Percentiles rank a stretch among this genome's conserved stretches.
These are phyloP conservation scores for Mamestra brassicae DNA, from an alignment of 2,888 invertebrate species.

Conservation along the genomic window DNA sequence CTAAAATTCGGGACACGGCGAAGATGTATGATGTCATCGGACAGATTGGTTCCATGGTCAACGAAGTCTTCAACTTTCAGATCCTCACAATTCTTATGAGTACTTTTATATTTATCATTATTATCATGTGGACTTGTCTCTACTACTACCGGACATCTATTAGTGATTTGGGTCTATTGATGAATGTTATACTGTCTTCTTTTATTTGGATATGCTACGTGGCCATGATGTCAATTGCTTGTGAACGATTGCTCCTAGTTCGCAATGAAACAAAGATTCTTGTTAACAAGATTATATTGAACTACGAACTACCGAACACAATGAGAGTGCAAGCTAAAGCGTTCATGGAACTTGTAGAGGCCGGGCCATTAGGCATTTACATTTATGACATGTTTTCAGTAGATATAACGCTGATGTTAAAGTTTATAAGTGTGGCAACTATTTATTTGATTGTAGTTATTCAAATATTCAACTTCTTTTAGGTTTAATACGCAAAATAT, in stretches of 20 bases:
- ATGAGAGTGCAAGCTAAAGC: slow-evolving; percentile 80
- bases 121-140: slow-evolving; percentile 76
- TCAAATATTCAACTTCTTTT: too few species aligned
- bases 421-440: slow-evolving; percentile 81
- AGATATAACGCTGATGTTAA: slow-evolving; percentile 80
- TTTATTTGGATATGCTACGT: slow-evolving; percentile 69
- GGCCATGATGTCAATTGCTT: slow-evolving; percentile 73
- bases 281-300: slow-evolving; percentile 80
- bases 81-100: slow-evolving; percentile 78
- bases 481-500: too few species aligned
- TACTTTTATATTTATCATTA: slow-evolving; percentile 76
- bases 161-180: slow-evolving; percentile 58
- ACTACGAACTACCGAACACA: slow-evolving; percentile 76
- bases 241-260: slow-evolving; percentile 72
- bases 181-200: slow-evolving; percentile 73
- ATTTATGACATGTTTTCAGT: slow-evolving; percentile 82
- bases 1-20: too few species aligned
- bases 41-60: slow-evolving; percentile 72
- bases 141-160: slow-evolving; percentile 69
- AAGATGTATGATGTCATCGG: slow-evolving; percentile 74
- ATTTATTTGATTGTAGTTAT: slow-evolving; percentile 83
- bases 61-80: slow-evolving; percentile 78
- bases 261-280: slow-evolving; percentile 74
- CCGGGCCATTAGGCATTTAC: slow-evolving; percentile 76
- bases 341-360: slow-evolving; percentile 80